These are phyloP conservation scores for Polylopha cassiicola DNA, from an alignment of 2,888 invertebrate species.

Conservation along the genomic window DNA sequence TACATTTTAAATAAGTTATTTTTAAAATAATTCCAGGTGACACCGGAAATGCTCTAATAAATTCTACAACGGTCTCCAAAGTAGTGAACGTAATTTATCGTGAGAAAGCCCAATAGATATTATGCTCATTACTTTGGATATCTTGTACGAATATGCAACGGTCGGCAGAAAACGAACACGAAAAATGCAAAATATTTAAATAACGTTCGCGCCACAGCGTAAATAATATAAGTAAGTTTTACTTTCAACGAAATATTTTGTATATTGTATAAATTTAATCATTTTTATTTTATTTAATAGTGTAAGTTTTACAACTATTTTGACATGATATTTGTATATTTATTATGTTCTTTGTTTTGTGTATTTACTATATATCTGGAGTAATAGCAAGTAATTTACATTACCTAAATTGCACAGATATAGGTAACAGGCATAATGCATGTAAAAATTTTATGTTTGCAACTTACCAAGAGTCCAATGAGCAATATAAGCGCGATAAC, in stretches of 20 bases:
- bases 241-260: too few relatives aligned
- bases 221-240: constrained; percentile 7
- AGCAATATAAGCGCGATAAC: constrained; percentile 85
- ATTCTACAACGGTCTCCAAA: constrained; percentile 64
- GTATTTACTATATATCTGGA: too few relatives aligned
- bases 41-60: constrained; percentile 1
- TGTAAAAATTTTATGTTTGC: background rate
- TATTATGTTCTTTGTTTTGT: too few relatives aligned
- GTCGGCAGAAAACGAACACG: constrained; percentile 6
- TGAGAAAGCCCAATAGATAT: constrained; percentile 61
- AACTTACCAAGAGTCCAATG: constrained; percentile 86
- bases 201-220: background rate
- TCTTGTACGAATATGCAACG: constrained; percentile 56
- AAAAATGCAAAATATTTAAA: background rate
- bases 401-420: too few relatives aligned
- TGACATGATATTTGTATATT: too few relatives aligned
- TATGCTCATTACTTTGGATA: constrained; percentile 75
- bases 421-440: too few relatives aligned
- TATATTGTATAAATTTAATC: too few relatives aligned
- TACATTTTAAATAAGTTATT: background rate
- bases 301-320: too few relatives aligned
- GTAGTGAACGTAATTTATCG: constrained; percentile 74
- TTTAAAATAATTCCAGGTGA: constrained; percentile 25
- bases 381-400: too few relatives aligned
- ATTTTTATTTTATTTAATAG: too few relatives aligned